These are phyloP conservation scores for Morinoia aosen DNA, from an alignment of 2,888 invertebrate genomes.

Conservation along the genomic window DNA sequence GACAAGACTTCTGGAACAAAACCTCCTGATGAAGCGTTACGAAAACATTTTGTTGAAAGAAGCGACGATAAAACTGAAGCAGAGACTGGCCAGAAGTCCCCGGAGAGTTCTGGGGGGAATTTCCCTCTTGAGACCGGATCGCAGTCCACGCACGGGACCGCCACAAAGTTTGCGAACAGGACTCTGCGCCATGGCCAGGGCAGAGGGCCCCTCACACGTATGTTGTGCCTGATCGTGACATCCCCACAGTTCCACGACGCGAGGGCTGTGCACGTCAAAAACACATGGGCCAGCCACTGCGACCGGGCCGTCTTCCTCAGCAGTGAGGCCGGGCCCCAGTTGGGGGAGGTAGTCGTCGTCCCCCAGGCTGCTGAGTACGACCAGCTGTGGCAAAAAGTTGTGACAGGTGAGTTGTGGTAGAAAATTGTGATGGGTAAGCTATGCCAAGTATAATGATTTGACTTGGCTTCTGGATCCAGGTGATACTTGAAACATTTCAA, in stretches of 20 bases:
- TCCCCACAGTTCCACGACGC: conserved; percentile 63
- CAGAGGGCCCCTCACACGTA: background rate
- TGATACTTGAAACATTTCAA: no score
- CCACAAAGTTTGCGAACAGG: background rate
- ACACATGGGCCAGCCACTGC: conserved; percentile 65
- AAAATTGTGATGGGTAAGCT: background rate
- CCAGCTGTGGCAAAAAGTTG: conserved; percentile 65
- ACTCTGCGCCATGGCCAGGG: background rate
- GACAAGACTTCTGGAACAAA: background rate
- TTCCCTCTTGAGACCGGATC: background rate
- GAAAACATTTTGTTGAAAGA: background rate
- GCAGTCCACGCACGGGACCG: background rate
- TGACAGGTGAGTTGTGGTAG: conserved; percentile 55
- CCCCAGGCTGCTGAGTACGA: conserved; percentile 59
- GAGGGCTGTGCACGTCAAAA: conserved; percentile 62
- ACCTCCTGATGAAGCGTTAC: background rate
- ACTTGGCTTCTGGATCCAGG: no score
- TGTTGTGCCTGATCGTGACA: conserved; percentile 64
- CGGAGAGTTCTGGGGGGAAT: background rate
- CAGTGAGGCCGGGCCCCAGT: conserved; percentile 50
- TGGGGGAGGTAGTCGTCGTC: conserved; percentile 57
- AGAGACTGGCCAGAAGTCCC: background rate
- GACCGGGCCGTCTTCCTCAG: conserved; percentile 62
- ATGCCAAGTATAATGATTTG: background rate
- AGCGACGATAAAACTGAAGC: background rate